Evolutionary conservation across 2,888 invertebrate genomes (phyloP), one percentile per base, ranked within the genome.

Genomic region (Drosophila tripunctata): DNA sequence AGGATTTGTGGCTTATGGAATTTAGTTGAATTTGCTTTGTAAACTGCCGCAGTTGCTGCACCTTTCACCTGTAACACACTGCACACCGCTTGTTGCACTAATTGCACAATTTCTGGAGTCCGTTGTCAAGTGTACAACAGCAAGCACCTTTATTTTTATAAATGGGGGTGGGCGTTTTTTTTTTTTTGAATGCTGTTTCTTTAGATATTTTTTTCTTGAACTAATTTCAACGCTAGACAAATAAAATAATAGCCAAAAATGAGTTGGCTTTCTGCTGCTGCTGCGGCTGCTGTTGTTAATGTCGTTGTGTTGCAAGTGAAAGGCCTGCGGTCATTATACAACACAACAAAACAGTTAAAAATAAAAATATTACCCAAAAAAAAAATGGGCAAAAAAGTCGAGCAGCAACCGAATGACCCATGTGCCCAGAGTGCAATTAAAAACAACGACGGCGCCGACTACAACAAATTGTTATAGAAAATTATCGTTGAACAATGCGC

Each of bases 381-480:
- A 10, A 38, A 51, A 58, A 50, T 51, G 40, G 52, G 24, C 63
- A 54, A 58, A 75, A n/a, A 56, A 62, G 55, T 63, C 63, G 64
- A 65, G 68, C 63, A 65, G 51, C 65, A 27, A 7, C 64, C 43
- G 15, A 55, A 38, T 80, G 78, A 78, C 81, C 75, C 64, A 40
- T 65, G 69, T 56, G 62, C 62, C 62, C 67, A 47, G 24, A 70
- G 66, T 76, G 78, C 78, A 78, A 80, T 77, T 71, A 80, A 80
- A 80, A 77, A 60, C 63, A 64, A 71, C 65, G 47, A 62, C 60
- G 67, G 68, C 87, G 78, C 69, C 67, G 67, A 67, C 67, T 72
- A 64, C 72, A 75, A 87, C 83, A 84, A 87, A 84, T 84, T 87
- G 72, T 77, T 79, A 76, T 79, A 71, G 75, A 84, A 84, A 81